Evolutionary conservation across 1,140 invertebrate genomes (phyloP), one percentile per base, ranked within the genome.

Genomic region (Triops longicaudatus): DNA sequence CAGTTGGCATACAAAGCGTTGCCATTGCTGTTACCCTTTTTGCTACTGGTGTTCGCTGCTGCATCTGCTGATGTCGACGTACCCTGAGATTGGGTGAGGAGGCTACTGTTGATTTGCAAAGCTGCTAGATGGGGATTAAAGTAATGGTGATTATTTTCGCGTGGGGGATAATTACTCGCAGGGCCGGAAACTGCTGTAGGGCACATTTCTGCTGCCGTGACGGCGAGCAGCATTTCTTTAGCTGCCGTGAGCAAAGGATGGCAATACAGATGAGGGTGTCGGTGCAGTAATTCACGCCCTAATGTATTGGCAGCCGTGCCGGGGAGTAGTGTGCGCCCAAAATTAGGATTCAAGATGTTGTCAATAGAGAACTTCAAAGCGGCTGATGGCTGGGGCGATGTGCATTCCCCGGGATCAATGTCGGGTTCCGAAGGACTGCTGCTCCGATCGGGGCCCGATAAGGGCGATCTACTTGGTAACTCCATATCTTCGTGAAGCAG

Each of bases 301-400:
- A 63, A 17, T 1, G 50, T 14, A 22, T 17, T 63, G 50, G 50
- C 22, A 22, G 50, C 22, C 14, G 4, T 63, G 50, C 4, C 50
- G 50, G 50, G 78, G 26, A 78, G 77, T 75, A 76, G 77, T 78
- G 71, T 81, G 31, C 90, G 86, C 0, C 94, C 94, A 80, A 96
- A 96, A 82, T 95, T 93, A 0, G 93, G 93, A 82, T 94, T 93
- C 9, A 96, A 84, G 77, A 96, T 96, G 85, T 95, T 95, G 81
- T 95, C 93, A 84, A 96, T 96, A 79, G 93, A 95, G 85, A 96
- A 96, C 81, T 95, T 95, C 0, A 96, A 83, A 79, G 82, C 74
- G 27, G 37, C 76, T 26, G 74, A 26, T 76, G 72, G 43, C 75
- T 26, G 74, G 31, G 76, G 77, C 74, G 75, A 79, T 77, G 77